Evolutionary conservation across 2,113 vertebrate species (phyloP).

Genomic region (Bothrops jararaca): DNA sequence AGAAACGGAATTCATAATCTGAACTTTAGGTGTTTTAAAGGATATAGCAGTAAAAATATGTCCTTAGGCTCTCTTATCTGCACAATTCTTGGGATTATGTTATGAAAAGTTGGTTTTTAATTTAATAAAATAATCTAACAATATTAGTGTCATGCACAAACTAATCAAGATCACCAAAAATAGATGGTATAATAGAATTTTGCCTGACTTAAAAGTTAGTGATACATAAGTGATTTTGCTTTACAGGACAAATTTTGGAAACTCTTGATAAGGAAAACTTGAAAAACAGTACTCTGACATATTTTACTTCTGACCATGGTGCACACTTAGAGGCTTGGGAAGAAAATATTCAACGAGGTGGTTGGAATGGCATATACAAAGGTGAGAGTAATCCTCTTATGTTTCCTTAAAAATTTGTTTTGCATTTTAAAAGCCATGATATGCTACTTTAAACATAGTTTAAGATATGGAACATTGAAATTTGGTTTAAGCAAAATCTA

Average conservation of each 20-base stretch:
- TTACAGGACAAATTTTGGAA: slow-evolving; percentile 78
- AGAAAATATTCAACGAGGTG: slow-evolving; percentile 55
- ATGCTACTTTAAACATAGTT: not conserved
- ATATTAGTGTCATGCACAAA: not conserved
- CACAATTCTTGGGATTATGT: not conserved
- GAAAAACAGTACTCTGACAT: slow-evolving; percentile 75
- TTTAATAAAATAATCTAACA: not conserved
- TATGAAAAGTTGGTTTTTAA: not conserved
- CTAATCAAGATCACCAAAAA: not conserved
- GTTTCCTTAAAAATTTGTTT: rapidly evolving
- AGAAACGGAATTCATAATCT: not conserved
- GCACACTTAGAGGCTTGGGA: slow-evolving; percentile 77
- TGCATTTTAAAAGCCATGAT: not conserved
- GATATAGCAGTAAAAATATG: not conserved
- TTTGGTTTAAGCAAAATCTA: not conserved
- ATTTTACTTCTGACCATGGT: slow-evolving; percentile 91
- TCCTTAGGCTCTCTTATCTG: not conserved
- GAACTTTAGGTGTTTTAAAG: not conserved
- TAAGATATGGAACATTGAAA: not conserved
- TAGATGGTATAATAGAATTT: not conserved
- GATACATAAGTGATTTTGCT: rapidly evolving
- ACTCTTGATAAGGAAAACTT: slow-evolving; percentile 75
- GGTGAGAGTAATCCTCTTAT: slow-evolving; percentile 63
- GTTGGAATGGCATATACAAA: slow-evolving; percentile 82
- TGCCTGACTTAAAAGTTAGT: not conserved